These are phyloP conservation scores for Drosophila crucigera DNA, from an alignment of 2,888 invertebrate species.

Conservation along the genomic window DNA sequence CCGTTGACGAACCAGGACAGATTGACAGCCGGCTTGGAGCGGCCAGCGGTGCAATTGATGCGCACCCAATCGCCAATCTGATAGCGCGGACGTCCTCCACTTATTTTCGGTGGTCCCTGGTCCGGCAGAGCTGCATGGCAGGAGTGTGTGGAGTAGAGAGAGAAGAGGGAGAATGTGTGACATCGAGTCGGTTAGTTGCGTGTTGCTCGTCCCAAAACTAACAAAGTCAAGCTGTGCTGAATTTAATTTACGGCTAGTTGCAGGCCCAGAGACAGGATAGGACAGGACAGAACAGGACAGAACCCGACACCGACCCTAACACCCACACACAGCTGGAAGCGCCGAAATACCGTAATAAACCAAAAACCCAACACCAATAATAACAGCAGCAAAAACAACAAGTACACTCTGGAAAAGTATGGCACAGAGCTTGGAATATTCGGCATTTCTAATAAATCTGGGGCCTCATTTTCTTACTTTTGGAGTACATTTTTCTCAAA, in stretches of 20 bases:
- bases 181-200: constrained; percentile 42
- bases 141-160: constrained; percentile 1
- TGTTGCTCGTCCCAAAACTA: constrained; percentile 20
- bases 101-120: constrained; percentile 87
- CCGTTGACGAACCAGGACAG: constrained; percentile 88
- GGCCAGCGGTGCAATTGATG: constrained; percentile 88
- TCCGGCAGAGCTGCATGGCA: constrained; percentile 86
- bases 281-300: constrained; percentile 8
- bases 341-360: constrained; percentile 65
- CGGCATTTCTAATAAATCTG: background rate
- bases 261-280: constrained; percentile 18
- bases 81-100: constrained; percentile 87
- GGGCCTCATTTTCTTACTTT: fast-evolving
- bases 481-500: background rate
- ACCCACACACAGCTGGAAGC: constrained; percentile 33
- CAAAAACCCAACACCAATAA: constrained; percentile 43
- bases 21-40: constrained; percentile 87
- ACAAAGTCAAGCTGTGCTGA: constrained; percentile 57
- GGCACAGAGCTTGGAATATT: background rate
- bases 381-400: constrained; percentile 20
- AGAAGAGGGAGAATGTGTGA: constrained; percentile 9
- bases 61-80: constrained; percentile 87
- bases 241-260: constrained; percentile 74
- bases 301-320: background rate
- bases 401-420: background rate